phyloP scores from a whole-genome alignment of 2,113 vertebrate species.

The Callipepla squamata region DNA sequence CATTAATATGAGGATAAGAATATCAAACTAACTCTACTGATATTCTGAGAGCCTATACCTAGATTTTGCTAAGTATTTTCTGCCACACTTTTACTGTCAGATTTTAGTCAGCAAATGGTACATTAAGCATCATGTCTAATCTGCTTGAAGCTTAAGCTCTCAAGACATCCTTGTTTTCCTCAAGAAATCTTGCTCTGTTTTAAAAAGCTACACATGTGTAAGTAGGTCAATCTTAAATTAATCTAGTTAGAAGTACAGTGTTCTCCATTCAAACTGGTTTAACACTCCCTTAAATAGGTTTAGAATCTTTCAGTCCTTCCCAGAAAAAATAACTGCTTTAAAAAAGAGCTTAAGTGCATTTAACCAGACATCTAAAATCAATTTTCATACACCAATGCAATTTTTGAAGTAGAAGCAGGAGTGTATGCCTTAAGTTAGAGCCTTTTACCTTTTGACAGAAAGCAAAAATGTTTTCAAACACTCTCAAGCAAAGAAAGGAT shows the following conservation, averaged over 20 bases:
- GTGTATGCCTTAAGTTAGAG: not conserved
- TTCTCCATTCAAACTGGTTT: conserved; percentile 45
- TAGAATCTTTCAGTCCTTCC: conserved; percentile 23
- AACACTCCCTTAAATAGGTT: conserved; percentile 54
- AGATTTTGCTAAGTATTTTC: not conserved
- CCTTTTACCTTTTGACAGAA: not conserved
- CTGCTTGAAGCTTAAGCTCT: conserved; percentile 12
- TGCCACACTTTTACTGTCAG: not conserved
- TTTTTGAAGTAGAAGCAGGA: not conserved
- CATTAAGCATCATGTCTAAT: not conserved
- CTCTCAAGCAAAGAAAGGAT: not conserved
- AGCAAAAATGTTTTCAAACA: not conserved
- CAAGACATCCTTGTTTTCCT: conserved; percentile 11
- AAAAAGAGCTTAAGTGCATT: conserved; percentile 5
- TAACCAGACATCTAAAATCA: conserved; percentile 8
- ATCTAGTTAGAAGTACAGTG: conserved; percentile 27
- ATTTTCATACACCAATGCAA: not conserved
- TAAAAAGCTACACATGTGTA: conserved; percentile 16
- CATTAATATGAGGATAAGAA: not conserved
- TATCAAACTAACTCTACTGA: not conserved
- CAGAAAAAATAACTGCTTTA: not conserved
- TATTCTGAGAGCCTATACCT: not conserved
- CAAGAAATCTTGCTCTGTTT: conserved; percentile 1
- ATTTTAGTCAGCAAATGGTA: conserved; percentile 11
- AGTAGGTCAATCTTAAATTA: conserved; percentile 61